Percentiles rank a stretch among this genome's conserved stretches.
phyloP scores from a whole-genome alignment of 2,113 vertebrate species.

The Acanthisitta chloris region DNA sequence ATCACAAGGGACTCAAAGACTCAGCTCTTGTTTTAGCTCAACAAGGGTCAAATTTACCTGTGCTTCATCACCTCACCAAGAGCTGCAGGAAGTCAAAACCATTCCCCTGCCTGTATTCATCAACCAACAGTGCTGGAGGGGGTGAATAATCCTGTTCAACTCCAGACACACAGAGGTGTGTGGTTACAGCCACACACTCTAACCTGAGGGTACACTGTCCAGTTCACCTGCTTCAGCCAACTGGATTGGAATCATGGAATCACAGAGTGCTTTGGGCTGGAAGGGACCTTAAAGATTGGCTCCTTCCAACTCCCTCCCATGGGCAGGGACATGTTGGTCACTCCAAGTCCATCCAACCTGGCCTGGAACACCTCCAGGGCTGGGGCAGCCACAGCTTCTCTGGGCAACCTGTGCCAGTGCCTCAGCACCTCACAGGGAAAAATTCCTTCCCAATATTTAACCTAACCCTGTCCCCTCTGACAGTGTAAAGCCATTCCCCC shows the following conservation, averaged over 20 bases:
- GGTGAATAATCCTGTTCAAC: neutral
- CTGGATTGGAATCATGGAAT: neutral
- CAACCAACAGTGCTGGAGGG: neutral
- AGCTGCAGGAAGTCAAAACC: neutral
- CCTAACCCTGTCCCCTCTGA: too few relatives aligned
- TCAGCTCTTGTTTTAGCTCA: neutral
- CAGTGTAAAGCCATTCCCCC: neutral
- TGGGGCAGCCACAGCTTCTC: neutral
- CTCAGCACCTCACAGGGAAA: rapidly evolving
- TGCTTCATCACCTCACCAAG: neutral
- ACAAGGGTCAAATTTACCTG: neutral
- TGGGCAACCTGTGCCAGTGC: neutral
- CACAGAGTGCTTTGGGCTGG: neutral
- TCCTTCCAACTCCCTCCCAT: neutral
- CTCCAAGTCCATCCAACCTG: neutral
- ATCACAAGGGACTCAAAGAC: neutral
- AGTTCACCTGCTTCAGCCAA: neutral
- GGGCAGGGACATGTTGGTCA: neutral
- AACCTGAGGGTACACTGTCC: too few relatives aligned
- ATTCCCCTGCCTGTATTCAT: neutral
- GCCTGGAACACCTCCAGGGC: neutral
- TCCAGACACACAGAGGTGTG: rapidly evolving
- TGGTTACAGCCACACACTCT: too few relatives aligned
- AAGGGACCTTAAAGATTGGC: neutral
- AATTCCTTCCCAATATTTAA: neutral